Evolutionary conservation across 2,888 invertebrate species (phyloP), one percentile per base, ranked within the genome.

Genomic region (Dryococelus australis): DNA sequence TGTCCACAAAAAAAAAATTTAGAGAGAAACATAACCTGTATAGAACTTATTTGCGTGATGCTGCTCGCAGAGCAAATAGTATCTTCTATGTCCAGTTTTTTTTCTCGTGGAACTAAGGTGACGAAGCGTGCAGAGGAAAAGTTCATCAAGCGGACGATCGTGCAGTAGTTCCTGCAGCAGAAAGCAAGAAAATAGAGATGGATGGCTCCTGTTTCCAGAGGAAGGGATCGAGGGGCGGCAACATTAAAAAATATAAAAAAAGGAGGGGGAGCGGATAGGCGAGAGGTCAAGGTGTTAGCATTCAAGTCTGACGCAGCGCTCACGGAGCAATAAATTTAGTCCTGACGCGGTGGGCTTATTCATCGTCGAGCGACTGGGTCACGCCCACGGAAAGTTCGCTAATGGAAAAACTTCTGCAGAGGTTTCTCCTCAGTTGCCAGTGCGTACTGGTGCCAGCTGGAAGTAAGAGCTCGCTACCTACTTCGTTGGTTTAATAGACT

Each of bases 261-360:
- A 24, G 24, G 65, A 9, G 65, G n/a, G 65, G 65, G 65, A n/a
- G 65, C 3, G 65, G 24, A 8, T 65, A n/a, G 65, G 8, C 24
- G 65, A 65, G 65, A 65, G 65, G 65, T 65, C 65, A 65, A 65
- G 65, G 65, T n/a, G 65, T 65, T 65, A 65, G 65, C 65, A 65
- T 65, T 65, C 20, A 65, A n/a, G 47, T 16, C 47, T 47, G 47
- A 47, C 16, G 47, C 65, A 20, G n/a, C 12, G 47, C 47, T 10
- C 47, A 16, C 47, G 47, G 47, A 16, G 47, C 65, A 65, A 65
- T 65, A 65, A 65, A 65, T 65, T 65, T 12, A 65, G n/a, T 10
- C 16, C 47, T 8, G 47, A 47, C 47, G 47, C 65, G n/a, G n/a
- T 24, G 24, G 65, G 24, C 65, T 65, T 65, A 65, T 65, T 65